Evolutionary conservation across 2,113 vertebrate genomes (phyloP).

Genomic region (Galemys pyrenaicus): DNA sequence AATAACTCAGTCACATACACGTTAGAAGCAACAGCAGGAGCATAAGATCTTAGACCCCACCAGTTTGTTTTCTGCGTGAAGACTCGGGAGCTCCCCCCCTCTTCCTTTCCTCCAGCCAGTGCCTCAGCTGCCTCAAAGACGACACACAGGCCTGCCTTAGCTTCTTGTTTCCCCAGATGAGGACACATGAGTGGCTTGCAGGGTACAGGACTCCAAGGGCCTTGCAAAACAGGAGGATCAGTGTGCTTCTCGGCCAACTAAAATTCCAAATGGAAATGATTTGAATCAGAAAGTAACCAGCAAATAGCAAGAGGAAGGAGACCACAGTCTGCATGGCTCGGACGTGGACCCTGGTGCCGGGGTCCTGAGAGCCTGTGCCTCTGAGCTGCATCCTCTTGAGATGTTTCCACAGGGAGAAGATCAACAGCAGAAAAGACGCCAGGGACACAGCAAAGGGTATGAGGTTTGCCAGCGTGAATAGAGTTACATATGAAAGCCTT

Average conservation of each 20-base stretch:
- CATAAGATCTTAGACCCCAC: not conserved
- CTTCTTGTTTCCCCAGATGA: not conserved
- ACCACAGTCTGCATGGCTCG: not conserved
- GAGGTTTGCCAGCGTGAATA: not conserved
- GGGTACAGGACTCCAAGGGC: not conserved
- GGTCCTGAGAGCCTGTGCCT: not conserved
- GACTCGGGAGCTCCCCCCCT: too few species aligned
- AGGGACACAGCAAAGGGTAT: not conserved
- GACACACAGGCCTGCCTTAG: not conserved
- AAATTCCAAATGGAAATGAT: not conserved
- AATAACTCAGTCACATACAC: not conserved
- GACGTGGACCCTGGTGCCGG: not conserved
- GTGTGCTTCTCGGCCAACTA: not conserved
- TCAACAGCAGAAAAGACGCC: not conserved
- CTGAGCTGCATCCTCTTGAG: not conserved
- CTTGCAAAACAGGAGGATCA: rapidly evolving
- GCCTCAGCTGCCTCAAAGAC: not conserved
- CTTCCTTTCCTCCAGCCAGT: not conserved
- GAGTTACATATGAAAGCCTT: not conserved
- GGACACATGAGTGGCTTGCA: not conserved
- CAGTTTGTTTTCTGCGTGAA: not conserved
- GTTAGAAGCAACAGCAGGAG: not conserved
- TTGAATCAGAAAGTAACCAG: not conserved
- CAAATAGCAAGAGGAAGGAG: not conserved
- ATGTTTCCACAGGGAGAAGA: not conserved